phyloP scores from a whole-genome alignment of 2,113 vertebrate genomes.

The Muntiacus reevesi region DNA sequence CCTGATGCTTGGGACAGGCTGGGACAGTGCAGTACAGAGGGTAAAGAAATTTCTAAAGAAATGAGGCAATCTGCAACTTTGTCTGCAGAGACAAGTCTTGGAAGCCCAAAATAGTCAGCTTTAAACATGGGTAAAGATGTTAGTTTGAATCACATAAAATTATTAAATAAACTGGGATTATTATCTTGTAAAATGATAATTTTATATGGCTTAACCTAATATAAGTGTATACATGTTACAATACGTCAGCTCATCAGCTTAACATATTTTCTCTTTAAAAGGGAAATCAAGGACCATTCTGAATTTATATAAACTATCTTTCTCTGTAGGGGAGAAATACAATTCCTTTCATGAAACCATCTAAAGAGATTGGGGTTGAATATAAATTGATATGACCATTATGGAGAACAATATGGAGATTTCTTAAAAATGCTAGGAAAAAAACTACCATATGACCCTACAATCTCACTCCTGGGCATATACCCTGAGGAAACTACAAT shows the following conservation, averaged over 20 bases:
- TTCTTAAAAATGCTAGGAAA: neutral
- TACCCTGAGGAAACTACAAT: neutral
- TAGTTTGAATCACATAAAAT: neutral
- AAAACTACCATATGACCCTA: neutral
- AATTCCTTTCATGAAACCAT: neutral
- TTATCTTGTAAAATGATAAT: neutral
- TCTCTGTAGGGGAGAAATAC: neutral
- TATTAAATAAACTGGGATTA: neutral
- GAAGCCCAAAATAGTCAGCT: neutral
- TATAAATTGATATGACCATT: neutral
- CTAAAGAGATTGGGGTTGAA: neutral
- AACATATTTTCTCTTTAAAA: neutral
- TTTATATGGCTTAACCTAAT: neutral
- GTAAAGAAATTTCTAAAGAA: neutral
- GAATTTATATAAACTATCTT: neutral
- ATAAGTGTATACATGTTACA: neutral
- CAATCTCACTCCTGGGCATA: neutral
- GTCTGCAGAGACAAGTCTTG: neutral
- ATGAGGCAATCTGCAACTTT: neutral
- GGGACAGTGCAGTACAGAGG: fast-evolving
- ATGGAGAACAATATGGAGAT: neutral
- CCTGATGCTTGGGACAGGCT: neutral
- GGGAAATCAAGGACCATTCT: neutral
- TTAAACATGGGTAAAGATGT: neutral
- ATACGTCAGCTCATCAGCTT: neutral